Evolutionary conservation across 2,888 invertebrate genomes (phyloP).

Genomic region (Disparrhopalites patrizii): DNA sequence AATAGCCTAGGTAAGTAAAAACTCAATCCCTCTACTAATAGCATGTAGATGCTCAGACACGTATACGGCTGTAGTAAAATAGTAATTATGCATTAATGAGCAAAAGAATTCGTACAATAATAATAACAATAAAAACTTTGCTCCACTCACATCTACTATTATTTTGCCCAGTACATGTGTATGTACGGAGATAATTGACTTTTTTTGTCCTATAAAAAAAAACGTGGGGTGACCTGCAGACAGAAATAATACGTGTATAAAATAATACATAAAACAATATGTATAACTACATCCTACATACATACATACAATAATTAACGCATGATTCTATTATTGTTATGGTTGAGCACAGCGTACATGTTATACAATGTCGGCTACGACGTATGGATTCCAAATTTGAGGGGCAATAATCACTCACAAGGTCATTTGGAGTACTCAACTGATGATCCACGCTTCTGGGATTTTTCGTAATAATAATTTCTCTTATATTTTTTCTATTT

Average conservation of each 20-base stretch:
- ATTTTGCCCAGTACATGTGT: too few relatives aligned
- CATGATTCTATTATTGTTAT: not conserved
- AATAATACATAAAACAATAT: not conserved
- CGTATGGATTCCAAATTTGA: conserved; percentile 1
- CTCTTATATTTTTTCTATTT: not conserved
- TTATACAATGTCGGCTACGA: conserved; percentile 6
- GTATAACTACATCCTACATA: not conserved
- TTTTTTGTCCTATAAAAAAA: too few relatives aligned
- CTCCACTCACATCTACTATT: too few relatives aligned
- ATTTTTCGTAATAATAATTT: conserved; percentile 12
- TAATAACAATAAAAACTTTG: not conserved
- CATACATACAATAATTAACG: not conserved
- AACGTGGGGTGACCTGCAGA: too few relatives aligned
- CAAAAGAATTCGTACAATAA: too few relatives aligned
- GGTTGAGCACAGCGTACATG: not conserved
- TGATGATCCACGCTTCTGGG: not conserved
- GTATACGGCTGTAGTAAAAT: too few relatives aligned
- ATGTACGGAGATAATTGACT: too few relatives aligned
- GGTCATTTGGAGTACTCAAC: not conserved
- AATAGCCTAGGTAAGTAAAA: not conserved
- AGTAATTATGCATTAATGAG: too few relatives aligned
- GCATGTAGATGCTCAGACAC: too few relatives aligned
- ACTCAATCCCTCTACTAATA: too few relatives aligned
- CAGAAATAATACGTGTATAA: not conserved
- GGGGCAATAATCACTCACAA: conserved; percentile 3